These are phyloP conservation scores for Notospermus geniculatus DNA, from an alignment of 1,140 invertebrate genomes.

Conservation along the genomic window DNA sequence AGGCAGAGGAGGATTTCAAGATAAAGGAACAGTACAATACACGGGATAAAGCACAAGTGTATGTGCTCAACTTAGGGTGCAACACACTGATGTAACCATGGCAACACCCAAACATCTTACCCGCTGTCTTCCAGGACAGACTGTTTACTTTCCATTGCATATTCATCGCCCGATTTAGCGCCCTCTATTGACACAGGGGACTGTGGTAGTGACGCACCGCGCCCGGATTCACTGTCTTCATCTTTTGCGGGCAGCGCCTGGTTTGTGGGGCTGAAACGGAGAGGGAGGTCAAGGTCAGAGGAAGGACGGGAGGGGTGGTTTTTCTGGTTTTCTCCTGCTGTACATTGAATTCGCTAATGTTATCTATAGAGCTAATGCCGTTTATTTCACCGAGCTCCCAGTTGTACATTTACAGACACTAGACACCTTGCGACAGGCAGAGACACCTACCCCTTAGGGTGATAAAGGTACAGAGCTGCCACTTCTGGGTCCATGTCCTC, in stretches of 20 bases:
- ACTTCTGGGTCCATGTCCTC: constrained; percentile 86
- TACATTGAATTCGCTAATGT: too few species aligned
- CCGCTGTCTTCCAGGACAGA: constrained; percentile 4
- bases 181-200: constrained; percentile 87
- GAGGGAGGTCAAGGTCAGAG: constrained; percentile 1
- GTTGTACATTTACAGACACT: too few species aligned
- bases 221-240: constrained; percentile 92
- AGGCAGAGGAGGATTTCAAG: too few species aligned
- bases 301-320: too few species aligned
- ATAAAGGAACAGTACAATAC: too few species aligned
- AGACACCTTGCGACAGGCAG: too few species aligned
- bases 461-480: constrained; percentile 82
- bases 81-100: too few species aligned
- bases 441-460: constrained; percentile 51
- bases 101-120: not conserved
- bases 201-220: constrained; percentile 88
- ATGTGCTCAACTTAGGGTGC: too few species aligned
- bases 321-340: not conserved
- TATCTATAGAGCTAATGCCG: too few species aligned
- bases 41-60: too few species aligned
- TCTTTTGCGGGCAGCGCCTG: constrained; percentile 58
- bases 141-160: not conserved
- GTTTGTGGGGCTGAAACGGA: constrained; percentile 26
- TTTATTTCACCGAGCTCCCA: too few species aligned
- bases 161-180: constrained; percentile 50